phyloP scores from a whole-genome alignment of 2,113 vertebrate species.

The Melanotaenia duboulayi region DNA sequence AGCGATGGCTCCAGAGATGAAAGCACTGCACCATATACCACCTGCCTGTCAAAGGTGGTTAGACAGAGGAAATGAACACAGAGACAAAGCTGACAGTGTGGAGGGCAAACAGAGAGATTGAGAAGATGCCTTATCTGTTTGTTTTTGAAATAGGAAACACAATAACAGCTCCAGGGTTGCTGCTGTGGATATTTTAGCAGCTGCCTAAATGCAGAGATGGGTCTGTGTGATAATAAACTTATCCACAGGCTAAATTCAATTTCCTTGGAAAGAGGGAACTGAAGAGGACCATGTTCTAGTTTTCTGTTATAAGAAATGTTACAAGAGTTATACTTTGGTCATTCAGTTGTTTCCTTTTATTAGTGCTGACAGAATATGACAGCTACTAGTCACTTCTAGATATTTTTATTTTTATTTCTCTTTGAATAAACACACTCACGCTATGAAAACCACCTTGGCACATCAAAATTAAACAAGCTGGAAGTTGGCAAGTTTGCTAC shows the following conservation, averaged over 20 bases:
- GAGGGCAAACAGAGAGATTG: slow-evolving; percentile 24
- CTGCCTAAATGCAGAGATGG: slow-evolving; percentile 36
- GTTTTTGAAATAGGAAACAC: slow-evolving; percentile 43
- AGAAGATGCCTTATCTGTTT: slow-evolving; percentile 52
- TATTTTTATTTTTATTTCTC: slow-evolving; percentile 20
- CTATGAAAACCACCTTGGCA: background rate
- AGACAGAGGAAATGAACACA: slow-evolving; percentile 61
- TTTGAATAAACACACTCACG: background rate
- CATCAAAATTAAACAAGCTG: background rate
- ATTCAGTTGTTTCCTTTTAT: slow-evolving; percentile 17
- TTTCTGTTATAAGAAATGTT: slow-evolving; percentile 12
- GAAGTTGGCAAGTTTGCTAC: background rate
- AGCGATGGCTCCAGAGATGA: slow-evolving; percentile 40
- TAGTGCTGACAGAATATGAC: slow-evolving; percentile 6
- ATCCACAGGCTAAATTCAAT: slow-evolving; percentile 58
- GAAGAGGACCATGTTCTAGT: slow-evolving; percentile 21
- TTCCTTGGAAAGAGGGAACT: slow-evolving; percentile 58
- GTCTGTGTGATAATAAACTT: slow-evolving; percentile 54
- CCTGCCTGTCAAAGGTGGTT: slow-evolving; percentile 52
- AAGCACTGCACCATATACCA: slow-evolving; percentile 33
- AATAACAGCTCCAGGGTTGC: slow-evolving; percentile 47
- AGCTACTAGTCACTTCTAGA: background rate
- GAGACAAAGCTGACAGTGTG: slow-evolving; percentile 18
- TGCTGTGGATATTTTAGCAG: slow-evolving; percentile 34
- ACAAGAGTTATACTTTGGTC: slow-evolving; percentile 3